These are phyloP conservation scores for Eulemur macaco DNA, from an alignment of 2,113 vertebrate species.

Conservation along the genomic window DNA sequence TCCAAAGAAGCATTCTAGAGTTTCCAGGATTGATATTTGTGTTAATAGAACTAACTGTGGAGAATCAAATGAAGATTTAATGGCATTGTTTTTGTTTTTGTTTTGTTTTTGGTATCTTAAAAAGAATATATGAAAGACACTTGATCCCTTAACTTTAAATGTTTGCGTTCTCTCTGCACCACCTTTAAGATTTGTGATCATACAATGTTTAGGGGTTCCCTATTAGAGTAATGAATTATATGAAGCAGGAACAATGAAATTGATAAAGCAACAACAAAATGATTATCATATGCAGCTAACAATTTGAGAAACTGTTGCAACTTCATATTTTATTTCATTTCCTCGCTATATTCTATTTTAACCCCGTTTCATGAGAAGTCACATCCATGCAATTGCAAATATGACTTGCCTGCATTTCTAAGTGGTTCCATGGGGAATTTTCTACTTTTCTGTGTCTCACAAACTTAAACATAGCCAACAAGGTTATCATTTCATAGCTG, in stretches of 20 bases:
- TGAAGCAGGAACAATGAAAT: not conserved
- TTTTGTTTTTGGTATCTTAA: not conserved
- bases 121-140: not conserved
- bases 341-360: not conserved
- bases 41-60: not conserved
- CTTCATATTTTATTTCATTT: not conserved
- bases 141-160: not conserved
- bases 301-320: not conserved
- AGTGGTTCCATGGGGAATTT: constrained; percentile 26
- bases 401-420: constrained; percentile 44
- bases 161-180: not conserved
- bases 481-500: constrained; percentile 66
- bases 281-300: not conserved
- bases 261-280: not conserved
- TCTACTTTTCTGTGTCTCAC: not conserved
- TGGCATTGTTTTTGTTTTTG: not conserved
- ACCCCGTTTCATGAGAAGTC: not conserved
- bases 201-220: not conserved
- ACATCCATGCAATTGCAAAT: constrained; percentile 15
- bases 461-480: constrained; percentile 20
- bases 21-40: not conserved
- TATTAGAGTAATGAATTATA: not conserved
- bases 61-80: not conserved
- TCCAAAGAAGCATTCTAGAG: not conserved
- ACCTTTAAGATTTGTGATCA: not conserved